Base-by-base conservation (phyloP, 2,797 vertebrate genomes). In the Alectoris magna region DNA sequence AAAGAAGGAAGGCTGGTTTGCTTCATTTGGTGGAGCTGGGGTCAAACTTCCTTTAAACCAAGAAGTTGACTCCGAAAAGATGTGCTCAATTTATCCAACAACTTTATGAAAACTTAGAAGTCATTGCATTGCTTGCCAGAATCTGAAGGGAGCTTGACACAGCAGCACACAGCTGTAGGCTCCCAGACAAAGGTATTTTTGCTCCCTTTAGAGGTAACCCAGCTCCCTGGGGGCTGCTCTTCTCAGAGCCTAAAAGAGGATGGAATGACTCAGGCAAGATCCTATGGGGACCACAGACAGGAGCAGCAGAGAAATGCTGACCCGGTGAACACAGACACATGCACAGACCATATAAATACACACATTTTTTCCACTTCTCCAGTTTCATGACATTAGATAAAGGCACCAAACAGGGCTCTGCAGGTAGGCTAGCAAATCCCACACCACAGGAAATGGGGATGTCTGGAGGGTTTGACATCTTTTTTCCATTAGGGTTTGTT, bases 401-500 rank as follows among this genome's bases (percentile, higher is more conserved):
- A 69, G 31, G 21, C 48, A 77, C 68, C 26, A 55, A 71, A 82
- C 15, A 17, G 49, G 19, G 39, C 15, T 83, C 69, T 89, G 63
- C 24, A 16, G 24, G 13, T 9, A 82, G 39, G 16, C 59, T 36
- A 72, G 27, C 17, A 85, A 59, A 90, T 34, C 22, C 19, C 21
- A 46, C 49, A 69, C 41, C 29, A 24, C n/a, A 4, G 19, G 27
- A 88, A 83, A n/a, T 15, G 36, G 8, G 46, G 49, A 26, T 2
- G 0, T 72, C 86, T 74, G 86, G 81, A 77, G 56, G 56, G 36
- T 51, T 60, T 87, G 77, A 80, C 75, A 70, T 89, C 14, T 67
- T 93, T 94, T 91, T 95, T 90, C 92, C 81, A 83, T 81, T 69
- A 93, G 59, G 22, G 31, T 62, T 62, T 82, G 17, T 71, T 95